These are phyloP conservation scores for Tolmerus cingulatus DNA, from an alignment of 2,888 invertebrate genomes.

Conservation along the genomic window DNA sequence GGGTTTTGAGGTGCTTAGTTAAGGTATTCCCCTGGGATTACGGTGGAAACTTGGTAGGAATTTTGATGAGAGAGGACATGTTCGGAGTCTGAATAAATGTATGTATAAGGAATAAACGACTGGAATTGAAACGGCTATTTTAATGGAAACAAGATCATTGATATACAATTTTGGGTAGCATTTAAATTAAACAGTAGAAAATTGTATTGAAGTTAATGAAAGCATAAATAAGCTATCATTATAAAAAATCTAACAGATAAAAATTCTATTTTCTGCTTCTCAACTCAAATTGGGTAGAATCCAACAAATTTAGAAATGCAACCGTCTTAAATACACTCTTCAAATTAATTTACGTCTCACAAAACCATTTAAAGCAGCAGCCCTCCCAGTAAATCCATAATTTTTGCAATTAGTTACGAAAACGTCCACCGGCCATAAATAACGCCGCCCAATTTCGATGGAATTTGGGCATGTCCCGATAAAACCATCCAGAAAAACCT, in stretches of 20 bases:
- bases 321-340: not conserved
- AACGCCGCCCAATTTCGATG: constrained; percentile 1
- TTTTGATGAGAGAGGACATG: not conserved
- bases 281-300: too few relatives aligned
- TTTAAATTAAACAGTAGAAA: too few relatives aligned
- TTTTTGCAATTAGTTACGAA: constrained; percentile 14
- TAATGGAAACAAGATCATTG: not conserved
- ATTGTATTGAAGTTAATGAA: too few relatives aligned
- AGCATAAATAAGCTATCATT: too few relatives aligned
- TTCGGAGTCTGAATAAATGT: not conserved
- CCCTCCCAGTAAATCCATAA: not conserved
- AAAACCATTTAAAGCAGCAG: not conserved
- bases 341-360: not conserved
- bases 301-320: not conserved
- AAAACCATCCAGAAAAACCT: not conserved
- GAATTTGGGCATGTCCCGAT: not conserved
- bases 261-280: too few relatives aligned
- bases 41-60: not conserved
- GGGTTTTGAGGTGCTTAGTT: not conserved
- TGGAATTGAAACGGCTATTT: not conserved
- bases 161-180: not conserved
- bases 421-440: not conserved
- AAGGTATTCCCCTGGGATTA: not conserved
- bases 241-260: too few relatives aligned
- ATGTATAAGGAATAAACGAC: not conserved